Conservation (phyloP, 2,113 vertebrate species). For the Ciconia stormi region DNA sequence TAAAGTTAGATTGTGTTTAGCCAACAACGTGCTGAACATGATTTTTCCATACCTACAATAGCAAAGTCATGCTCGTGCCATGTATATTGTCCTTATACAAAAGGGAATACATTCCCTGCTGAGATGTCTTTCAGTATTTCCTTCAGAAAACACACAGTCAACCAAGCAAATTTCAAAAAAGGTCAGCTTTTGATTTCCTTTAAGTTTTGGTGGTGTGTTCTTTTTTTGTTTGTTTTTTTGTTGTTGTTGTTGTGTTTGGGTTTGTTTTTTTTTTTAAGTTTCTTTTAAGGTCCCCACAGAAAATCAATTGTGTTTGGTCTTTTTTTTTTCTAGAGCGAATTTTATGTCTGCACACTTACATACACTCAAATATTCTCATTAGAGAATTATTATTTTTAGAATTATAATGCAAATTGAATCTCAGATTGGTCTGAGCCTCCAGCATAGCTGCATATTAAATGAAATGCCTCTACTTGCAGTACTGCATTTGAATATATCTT, state of each 20-base stretch:
- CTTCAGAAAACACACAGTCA: neutral
- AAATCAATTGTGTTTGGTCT: conserved; percentile 1
- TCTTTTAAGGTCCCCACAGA: neutral
- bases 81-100: neutral
- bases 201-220: neutral
- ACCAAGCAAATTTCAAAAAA: conserved; percentile 6
- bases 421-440: conserved; percentile 60
- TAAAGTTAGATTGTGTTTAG: neutral
- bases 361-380: conserved; percentile 53
- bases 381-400: conserved; percentile 66
- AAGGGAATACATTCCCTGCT: neutral
- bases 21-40: rapidly evolving
- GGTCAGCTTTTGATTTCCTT: conserved; percentile 26
- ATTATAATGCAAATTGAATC: conserved; percentile 60
- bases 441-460: conserved; percentile 62
- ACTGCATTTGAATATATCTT: conserved; percentile 42
- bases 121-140: neutral
- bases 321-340: neutral
- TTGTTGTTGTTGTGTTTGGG: neutral
- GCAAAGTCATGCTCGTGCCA: neutral
- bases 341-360: conserved; percentile 23
- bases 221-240: neutral
- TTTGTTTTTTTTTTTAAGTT: neutral
- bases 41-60: neutral
- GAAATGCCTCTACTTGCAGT: conserved; percentile 17